phyloP scores from a whole-genome alignment of 2,888 invertebrate species.

The Kuschelorhynchus macadamiae region DNA sequence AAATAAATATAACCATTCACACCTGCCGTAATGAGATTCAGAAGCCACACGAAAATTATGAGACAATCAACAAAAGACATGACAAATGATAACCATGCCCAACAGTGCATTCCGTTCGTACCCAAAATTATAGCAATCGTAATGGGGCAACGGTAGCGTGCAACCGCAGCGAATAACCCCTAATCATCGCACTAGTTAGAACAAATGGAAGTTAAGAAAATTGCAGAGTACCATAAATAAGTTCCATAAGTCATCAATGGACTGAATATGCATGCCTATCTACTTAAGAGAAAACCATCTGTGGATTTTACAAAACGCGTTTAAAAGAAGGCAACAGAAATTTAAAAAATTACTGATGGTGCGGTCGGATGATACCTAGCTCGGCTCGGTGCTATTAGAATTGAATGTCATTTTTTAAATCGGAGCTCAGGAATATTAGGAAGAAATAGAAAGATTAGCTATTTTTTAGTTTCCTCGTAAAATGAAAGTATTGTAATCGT shows the following conservation, averaged over 20 bases:
- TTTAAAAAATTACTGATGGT: too few species aligned
- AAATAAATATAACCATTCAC: too few species aligned
- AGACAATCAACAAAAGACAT: constrained; percentile 7
- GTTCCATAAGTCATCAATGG: constrained; percentile 16
- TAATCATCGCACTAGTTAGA: constrained; percentile 59
- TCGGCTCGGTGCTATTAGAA: too few species aligned
- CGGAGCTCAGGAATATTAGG: too few species aligned
- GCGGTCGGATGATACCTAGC: too few species aligned
- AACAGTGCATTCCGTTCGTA: constrained; percentile 31
- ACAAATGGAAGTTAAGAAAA: constrained; percentile 58
- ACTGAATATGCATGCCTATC: not conserved
- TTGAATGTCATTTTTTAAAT: not conserved
- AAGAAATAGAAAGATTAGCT: too few species aligned
- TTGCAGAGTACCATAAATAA: constrained; percentile 31
- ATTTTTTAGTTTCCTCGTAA: too few species aligned
- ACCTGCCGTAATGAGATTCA: too few species aligned
- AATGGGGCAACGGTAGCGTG: constrained; percentile 57
- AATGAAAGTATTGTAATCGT: too few species aligned
- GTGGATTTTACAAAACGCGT: too few species aligned
- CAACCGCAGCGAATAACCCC: constrained; percentile 55
- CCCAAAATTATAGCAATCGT: constrained; percentile 39
- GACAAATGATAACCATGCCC: constrained; percentile 20
- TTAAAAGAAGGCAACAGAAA: too few species aligned
- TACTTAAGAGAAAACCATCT: too few species aligned
- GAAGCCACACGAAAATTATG: not conserved